Percentiles rank a stretch among this genome's conserved stretches.
Conservation (phyloP, 1,140 invertebrate genomes). For the Plutomurus gul region DNA sequence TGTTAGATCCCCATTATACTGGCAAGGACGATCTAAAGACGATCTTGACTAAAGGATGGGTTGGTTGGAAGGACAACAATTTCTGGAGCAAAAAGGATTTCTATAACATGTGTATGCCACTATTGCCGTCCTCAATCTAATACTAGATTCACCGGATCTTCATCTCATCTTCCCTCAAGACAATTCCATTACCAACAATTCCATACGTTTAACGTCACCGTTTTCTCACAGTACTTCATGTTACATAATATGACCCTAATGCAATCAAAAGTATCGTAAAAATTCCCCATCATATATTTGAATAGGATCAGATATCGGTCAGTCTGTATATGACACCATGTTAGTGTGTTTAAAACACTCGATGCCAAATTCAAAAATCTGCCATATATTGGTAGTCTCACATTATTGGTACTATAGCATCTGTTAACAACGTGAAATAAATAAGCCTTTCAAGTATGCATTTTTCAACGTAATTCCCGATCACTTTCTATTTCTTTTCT, state of each 20-base stretch:
- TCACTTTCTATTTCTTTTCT: too few relatives aligned
- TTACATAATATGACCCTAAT: too few relatives aligned
- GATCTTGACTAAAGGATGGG: conserved; percentile 84
- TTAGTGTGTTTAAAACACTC: too few relatives aligned
- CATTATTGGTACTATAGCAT: too few relatives aligned
- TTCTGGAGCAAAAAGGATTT: conserved; percentile 93
- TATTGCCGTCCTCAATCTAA: conserved; percentile 53
- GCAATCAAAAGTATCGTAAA: background rate
- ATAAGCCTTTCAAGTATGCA: too few relatives aligned
- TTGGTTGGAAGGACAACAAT: conserved; percentile 85
- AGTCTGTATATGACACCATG: too few relatives aligned
- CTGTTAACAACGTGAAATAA: too few relatives aligned
- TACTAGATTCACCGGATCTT: too few relatives aligned
- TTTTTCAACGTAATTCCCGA: too few relatives aligned
- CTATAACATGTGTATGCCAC: conserved; percentile 94
- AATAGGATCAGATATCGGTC: too few relatives aligned
- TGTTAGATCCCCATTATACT: conserved; percentile 97
- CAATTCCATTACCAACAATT: background rate
- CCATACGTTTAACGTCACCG: background rate
- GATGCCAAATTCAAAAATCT: too few relatives aligned
- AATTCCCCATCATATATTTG: background rate
- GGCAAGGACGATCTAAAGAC: conserved; percentile 74
- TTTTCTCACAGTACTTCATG: background rate
- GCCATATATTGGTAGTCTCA: too few relatives aligned
- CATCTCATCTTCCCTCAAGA: background rate